Evolutionary conservation across 2,888 invertebrate species (phyloP), one percentile per base, ranked within the genome.

Genomic region (Cataglyphis albicans): DNA sequence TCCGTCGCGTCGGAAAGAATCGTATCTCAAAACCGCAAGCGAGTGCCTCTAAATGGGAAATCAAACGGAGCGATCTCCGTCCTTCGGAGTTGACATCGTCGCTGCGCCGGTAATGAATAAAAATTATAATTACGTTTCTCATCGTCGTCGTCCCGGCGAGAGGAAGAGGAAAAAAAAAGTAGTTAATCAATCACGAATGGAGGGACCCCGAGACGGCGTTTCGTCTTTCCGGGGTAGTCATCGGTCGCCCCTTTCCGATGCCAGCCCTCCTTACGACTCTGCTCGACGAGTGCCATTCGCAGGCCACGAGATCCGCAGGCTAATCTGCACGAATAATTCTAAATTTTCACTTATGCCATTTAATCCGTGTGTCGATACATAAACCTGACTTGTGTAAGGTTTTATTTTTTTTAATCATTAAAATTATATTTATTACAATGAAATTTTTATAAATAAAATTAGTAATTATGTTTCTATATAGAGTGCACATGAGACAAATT

Each of bases 61-160:
- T 93, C 93, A 93, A 92, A 93, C 91, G 86, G 87, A 89, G 85
- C 88, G 90, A 92, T 90, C 90, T 90, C 85, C 81, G 84, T 81
- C 87, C 84, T 70, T 35, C 63, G 59, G 5, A 84, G 82, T 84
- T 83, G 76, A 25, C 76, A 59, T 52, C 72, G 81, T 78, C 85
- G 72, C 88, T 84, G 84, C 85, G 81, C 87, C 81, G 90, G 91
- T 94, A 94, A 94, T 94, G 94, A 94, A 94, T 94, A 94, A 94
- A 94, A 94, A 94, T 94, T 94, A 94, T 94, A 94, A 94, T 94
- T 94, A 93, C 94, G 93, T 93, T 94, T 92, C 92, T 92, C 93
- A 90, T 89, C 91, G 91, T 90, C 89, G 73, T 80, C 85, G 80
- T 81, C 85, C 67, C 89, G 82, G 76, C 82, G 84, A 38, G 86